Percentiles rank a stretch among this genome's conserved stretches.
Conservation (phyloP, 1,140 invertebrate genomes). For the Caerostris darwini region DNA sequence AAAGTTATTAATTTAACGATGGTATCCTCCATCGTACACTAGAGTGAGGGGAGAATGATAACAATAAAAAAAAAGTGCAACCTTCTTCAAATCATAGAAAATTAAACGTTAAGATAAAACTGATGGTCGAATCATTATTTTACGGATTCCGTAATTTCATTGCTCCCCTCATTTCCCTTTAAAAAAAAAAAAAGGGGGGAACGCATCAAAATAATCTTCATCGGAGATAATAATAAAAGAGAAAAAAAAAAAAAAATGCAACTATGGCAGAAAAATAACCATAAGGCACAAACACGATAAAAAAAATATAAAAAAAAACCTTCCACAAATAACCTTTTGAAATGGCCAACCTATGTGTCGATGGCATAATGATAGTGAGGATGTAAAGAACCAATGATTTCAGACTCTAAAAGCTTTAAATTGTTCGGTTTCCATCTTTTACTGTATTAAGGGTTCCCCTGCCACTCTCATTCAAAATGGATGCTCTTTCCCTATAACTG, state of each 20-base stretch:
- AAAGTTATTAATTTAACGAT: slow-evolving; percentile 37
- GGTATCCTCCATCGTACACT: neutral
- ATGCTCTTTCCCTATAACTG: neutral
- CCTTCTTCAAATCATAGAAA: slow-evolving; percentile 16
- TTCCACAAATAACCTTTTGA: neutral
- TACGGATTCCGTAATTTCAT: slow-evolving; percentile 30
- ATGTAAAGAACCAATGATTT: slow-evolving; percentile 69
- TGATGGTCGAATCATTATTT: slow-evolving; percentile 6
- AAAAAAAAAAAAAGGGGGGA: neutral
- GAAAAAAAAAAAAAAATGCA: neutral
- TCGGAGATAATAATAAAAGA: neutral
- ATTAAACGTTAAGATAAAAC: slow-evolving; percentile 35
- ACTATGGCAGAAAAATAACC: neutral
- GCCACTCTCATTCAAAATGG: neutral
- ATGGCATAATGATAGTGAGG: slow-evolving; percentile 67
- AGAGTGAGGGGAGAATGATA: neutral
- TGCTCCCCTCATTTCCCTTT: neutral
- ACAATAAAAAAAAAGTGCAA: neutral
- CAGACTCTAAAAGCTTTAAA: slow-evolving; percentile 67
- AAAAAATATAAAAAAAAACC: neutral
- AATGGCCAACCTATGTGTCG: neutral
- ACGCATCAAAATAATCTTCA: slow-evolving; percentile 12
- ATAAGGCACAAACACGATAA: slow-evolving; percentile 17
- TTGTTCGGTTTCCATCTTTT: slow-evolving; percentile 50
- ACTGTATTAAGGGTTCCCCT: neutral